These are phyloP conservation scores for Magallana angulata DNA, from an alignment of 1,140 invertebrate species.

Conservation along the genomic window DNA sequence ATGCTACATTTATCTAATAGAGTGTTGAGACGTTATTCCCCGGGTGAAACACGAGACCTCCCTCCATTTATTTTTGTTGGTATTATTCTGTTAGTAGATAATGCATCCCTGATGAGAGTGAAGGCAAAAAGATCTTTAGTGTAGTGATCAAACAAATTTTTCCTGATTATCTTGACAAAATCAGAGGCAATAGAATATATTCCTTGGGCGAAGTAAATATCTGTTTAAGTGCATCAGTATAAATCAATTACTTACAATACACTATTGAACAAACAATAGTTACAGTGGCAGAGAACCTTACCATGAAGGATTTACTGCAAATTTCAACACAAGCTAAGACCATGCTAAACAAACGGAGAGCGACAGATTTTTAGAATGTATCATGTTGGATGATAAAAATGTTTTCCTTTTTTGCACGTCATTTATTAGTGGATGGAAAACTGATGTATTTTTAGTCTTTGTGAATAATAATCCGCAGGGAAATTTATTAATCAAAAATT, in stretches of 20 bases:
- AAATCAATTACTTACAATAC: slow-evolving; percentile 32
- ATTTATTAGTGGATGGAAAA: neutral
- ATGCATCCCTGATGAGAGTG: neutral
- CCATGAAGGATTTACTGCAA: neutral
- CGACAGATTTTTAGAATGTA: neutral
- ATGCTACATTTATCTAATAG: no score
- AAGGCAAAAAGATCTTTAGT: neutral
- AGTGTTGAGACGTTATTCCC: no score
- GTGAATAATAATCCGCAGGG: no score
- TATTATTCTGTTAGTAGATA: neutral
- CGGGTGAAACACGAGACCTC: no score
- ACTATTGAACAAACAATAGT: slow-evolving; percentile 4
- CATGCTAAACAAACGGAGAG: neutral
- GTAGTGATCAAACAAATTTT: slow-evolving; percentile 8
- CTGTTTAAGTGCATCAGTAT: slow-evolving; percentile 14
- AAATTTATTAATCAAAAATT: no score
- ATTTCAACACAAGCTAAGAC: neutral
- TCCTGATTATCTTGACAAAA: slow-evolving; percentile 4
- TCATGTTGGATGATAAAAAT: neutral
- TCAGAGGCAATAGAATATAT: neutral
- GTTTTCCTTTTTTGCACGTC: neutral
- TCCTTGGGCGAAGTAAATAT: neutral
- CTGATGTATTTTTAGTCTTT: neutral
- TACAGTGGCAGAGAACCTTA: neutral
- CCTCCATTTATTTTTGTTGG: no score